phyloP scores from a whole-genome alignment of 37 sponge, comb jelly and placozoan species.

The Haliclona indistincta region DNA sequence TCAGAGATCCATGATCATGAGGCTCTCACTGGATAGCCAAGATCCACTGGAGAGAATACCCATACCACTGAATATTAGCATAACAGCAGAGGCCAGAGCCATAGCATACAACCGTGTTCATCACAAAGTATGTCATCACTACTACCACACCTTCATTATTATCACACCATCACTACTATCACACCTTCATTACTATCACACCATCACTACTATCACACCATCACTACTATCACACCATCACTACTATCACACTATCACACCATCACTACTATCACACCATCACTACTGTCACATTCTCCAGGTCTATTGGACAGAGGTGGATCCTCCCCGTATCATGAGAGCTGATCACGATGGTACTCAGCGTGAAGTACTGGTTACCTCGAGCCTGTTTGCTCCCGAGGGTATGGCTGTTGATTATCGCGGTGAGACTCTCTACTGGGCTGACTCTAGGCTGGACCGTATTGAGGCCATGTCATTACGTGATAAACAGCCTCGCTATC shows the following conservation, averaged over 20 bases:
- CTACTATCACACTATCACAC: no score
- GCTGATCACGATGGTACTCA: constrained; percentile 41
- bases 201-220: no score
- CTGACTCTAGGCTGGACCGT: constrained; percentile 38
- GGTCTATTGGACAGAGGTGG: constrained; percentile 74
- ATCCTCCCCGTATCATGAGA: constrained; percentile 40
- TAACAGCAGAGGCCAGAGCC: neutral
- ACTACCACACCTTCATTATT: no score
- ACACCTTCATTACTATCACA: no score
- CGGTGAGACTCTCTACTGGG: constrained; percentile 67
- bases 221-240: no score
- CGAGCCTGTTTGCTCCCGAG: constrained; percentile 19
- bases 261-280: no score
- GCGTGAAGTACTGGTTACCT: constrained; percentile 9
- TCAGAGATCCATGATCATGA: no score
- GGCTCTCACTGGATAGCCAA: no score
- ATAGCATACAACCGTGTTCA: constrained; percentile 12
- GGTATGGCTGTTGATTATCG: constrained; percentile 39
- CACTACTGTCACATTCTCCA: neutral
- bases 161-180: no score
- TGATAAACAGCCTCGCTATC: neutral
- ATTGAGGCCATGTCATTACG: constrained; percentile 37
- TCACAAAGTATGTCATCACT: neutral
- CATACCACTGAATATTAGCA: neutral
- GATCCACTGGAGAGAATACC: no score